Conservation (phyloP, 2,113 vertebrate species). For the Clarias macrocephalus region DNA sequence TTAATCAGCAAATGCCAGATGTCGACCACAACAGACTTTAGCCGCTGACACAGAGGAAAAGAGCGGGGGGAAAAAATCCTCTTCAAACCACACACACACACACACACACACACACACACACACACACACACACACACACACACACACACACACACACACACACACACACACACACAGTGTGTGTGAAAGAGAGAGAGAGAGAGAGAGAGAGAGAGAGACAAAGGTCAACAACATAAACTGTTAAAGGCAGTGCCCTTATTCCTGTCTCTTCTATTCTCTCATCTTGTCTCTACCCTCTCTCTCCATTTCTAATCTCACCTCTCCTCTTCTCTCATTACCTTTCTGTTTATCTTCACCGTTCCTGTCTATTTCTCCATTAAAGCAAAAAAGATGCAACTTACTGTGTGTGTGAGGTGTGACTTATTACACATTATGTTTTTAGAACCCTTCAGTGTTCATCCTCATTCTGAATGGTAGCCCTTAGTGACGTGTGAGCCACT, state of each 20-base stretch:
- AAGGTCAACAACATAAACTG: not conserved
- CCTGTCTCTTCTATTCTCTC: slow-evolving; percentile 13
- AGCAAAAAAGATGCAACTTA: not conserved
- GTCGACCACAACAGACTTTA: slow-evolving; percentile 29
- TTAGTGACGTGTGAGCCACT: not conserved
- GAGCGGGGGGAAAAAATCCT: not conserved
- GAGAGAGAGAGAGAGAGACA: slow-evolving; percentile 27
- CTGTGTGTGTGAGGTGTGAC: not conserved
- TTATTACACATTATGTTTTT: not conserved
- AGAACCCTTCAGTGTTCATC: not conserved
- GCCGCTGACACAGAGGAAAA: not conserved
- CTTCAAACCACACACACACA: slow-evolving; percentile 19
- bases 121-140: not conserved
- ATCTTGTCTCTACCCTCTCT: not conserved
- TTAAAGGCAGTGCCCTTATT: slow-evolving; percentile 55
- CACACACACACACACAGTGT: too few species aligned
- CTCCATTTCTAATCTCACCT: not conserved
- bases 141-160: not conserved
- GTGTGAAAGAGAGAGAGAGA: not conserved
- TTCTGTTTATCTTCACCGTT: not conserved
- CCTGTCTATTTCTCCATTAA: not conserved
- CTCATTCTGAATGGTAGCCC: not conserved
- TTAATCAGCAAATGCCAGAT: slow-evolving; percentile 60
- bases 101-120: not conserved
- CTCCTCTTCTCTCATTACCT: not conserved